Evolutionary conservation across 2,113 vertebrate species (phyloP).

Genomic region (Asarcornis scutulata): DNA sequence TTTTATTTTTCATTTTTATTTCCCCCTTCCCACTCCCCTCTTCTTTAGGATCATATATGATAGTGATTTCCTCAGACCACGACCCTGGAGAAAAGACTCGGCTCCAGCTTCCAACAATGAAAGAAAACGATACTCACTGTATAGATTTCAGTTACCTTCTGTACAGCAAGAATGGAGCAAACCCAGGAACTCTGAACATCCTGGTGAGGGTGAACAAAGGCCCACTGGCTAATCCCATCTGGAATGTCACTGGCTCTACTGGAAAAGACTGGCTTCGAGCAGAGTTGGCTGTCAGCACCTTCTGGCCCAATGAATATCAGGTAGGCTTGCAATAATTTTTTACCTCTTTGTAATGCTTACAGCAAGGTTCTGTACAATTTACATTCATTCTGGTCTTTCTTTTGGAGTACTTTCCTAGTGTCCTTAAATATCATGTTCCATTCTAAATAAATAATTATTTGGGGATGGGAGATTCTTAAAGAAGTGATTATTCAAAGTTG

Average conservation of each 20-base stretch:
- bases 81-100: constrained; percentile 91
- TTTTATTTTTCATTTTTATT: neutral
- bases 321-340: constrained; percentile 72
- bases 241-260: constrained; percentile 93
- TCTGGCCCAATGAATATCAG: constrained; percentile 99
- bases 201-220: constrained; percentile 96
- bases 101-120: constrained; percentile 95
- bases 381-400: neutral
- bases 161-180: constrained; percentile 86
- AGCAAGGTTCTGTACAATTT: accelerated
- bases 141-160: constrained; percentile 98
- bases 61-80: constrained; percentile 92
- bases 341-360: accelerated
- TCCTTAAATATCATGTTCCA: neutral
- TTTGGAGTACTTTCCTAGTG: neutral
- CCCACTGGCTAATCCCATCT: constrained; percentile 95
- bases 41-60: constrained; percentile 93
- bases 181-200: constrained; percentile 92
- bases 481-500: neutral
- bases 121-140: constrained; percentile 98
- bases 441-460: neutral
- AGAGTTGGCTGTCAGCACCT: constrained; percentile 97
- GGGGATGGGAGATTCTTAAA: neutral
- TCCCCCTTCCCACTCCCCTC: neutral
- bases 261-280: constrained; percentile 87